Conservation (phyloP, 2,888 invertebrate species). For the Agrochola litura region DNA sequence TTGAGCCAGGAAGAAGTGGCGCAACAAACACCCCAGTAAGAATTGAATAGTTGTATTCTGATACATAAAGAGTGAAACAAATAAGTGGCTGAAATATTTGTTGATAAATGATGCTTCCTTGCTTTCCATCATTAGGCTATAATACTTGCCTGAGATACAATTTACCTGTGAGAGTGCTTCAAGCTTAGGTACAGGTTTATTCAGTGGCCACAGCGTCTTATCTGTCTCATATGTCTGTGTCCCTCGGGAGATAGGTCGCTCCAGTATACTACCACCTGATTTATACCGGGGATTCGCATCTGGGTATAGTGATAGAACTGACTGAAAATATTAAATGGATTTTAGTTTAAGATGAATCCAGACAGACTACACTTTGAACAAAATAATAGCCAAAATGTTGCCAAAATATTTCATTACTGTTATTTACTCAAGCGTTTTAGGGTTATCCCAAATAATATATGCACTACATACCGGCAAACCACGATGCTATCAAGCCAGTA, state of each 20-base stretch:
- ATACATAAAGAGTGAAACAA: too few species aligned
- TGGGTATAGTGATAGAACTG: constrained; percentile 88
- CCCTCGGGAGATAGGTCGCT: constrained; percentile 92
- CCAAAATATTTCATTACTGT: too few species aligned
- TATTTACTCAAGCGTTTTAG: background rate
- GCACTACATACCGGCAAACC: background rate
- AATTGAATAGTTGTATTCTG: too few species aligned
- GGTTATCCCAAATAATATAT: background rate
- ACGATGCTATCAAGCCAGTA: too few species aligned
- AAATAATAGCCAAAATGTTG: background rate
- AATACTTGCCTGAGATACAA: too few species aligned
- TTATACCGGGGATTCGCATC: constrained; percentile 83
- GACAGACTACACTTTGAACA: background rate
- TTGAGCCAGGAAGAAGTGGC: too few species aligned
- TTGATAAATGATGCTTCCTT: too few species aligned
- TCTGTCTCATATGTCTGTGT: constrained; percentile 93
- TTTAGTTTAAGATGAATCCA: background rate
- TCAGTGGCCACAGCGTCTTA: constrained; percentile 93
- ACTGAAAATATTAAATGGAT: constrained; percentile 79
- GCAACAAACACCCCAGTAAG: too few species aligned
- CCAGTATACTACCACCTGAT: constrained; percentile 89
- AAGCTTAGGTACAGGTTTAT: constrained; percentile 93
- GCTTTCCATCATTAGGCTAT: too few species aligned
- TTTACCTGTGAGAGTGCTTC: constrained; percentile 91
- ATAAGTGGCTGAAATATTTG: too few species aligned